Evolutionary conservation across 1,140 invertebrate genomes (phyloP).

Genomic region (Drosophila willistoni): DNA sequence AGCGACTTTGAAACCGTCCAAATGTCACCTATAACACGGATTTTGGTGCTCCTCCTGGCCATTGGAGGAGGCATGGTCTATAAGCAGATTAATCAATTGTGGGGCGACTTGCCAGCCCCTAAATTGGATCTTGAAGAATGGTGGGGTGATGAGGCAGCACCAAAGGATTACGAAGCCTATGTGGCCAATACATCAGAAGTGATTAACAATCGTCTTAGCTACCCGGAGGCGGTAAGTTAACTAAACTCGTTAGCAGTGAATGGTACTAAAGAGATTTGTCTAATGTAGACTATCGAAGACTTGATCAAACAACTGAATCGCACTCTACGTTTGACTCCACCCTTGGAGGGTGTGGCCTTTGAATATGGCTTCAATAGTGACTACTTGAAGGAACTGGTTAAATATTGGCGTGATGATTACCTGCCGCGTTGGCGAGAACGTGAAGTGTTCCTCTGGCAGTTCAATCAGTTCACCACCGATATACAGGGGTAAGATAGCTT

Average conservation of each 20-base stretch:
- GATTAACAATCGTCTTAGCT: conserved; percentile 57
- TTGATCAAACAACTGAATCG: conserved; percentile 56
- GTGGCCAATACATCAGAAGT: conserved; percentile 66
- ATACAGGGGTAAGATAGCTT: conserved; percentile 85
- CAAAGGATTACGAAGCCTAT: conserved; percentile 69
- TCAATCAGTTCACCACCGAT: conserved; percentile 89
- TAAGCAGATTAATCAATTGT: conserved; percentile 48
- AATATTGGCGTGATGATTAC: conserved; percentile 90
- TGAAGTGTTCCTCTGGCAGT: conserved; percentile 88
- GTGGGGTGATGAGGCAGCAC: conserved; percentile 74
- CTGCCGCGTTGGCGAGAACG: conserved; percentile 88
- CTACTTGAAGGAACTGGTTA: conserved; percentile 87
- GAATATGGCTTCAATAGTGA: conserved; percentile 91
- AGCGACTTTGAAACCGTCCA: conserved; percentile 12
- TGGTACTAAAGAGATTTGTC: background rate
- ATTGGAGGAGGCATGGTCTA: conserved; percentile 61
- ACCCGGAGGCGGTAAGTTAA: conserved; percentile 56
- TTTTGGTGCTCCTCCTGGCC: conserved; percentile 66
- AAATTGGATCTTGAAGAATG: conserved; percentile 61
- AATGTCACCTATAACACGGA: conserved; percentile 49
- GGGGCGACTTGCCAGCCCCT: conserved; percentile 54
- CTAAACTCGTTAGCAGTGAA: background rate
- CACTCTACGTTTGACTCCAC: conserved; percentile 75
- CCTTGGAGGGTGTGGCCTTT: conserved; percentile 87
- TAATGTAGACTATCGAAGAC: conserved; percentile 62